Percentiles rank a stretch among this genome's conserved stretches.
Conservation (phyloP, 2,797 vertebrate species). For the Falco peregrinus region DNA sequence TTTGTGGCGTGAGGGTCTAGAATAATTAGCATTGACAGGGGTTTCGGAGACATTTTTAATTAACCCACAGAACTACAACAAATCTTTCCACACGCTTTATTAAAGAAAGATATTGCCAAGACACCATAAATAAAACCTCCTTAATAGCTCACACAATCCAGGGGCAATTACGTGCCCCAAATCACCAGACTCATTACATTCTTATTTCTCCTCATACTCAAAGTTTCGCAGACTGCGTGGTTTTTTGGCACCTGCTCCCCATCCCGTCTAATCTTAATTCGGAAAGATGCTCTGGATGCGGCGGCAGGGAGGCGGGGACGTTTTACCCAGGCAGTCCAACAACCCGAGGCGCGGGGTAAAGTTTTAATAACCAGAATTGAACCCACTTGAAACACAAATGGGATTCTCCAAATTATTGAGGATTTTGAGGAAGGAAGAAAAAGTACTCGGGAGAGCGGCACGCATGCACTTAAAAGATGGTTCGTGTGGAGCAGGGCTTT, state of each 20-base stretch:
- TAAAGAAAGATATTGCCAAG: neutral
- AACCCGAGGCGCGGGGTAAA: neutral
- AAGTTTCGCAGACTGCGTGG: no score
- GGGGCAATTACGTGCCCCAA: accelerated
- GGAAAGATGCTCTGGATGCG: neutral
- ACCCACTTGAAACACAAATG: neutral
- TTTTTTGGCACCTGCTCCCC: neutral
- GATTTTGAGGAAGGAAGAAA: neutral
- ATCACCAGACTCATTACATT: neutral
- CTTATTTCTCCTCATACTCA: accelerated
- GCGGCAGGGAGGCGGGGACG: accelerated
- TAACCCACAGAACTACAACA: neutral
- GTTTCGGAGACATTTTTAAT: neutral
- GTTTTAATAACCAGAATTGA: neutral
- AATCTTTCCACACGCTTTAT: constrained; percentile 55
- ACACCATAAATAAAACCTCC: neutral
- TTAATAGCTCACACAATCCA: neutral
- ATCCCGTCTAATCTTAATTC: no score
- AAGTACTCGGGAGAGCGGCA: neutral
- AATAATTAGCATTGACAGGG: neutral
- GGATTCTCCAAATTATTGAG: neutral
- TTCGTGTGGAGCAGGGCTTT: neutral
- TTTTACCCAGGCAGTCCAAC: no score
- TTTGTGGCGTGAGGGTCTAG: neutral
- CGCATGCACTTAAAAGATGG: accelerated